Base-by-base conservation (phyloP, 2,888 invertebrate species). In the Apamea sordens region DNA sequence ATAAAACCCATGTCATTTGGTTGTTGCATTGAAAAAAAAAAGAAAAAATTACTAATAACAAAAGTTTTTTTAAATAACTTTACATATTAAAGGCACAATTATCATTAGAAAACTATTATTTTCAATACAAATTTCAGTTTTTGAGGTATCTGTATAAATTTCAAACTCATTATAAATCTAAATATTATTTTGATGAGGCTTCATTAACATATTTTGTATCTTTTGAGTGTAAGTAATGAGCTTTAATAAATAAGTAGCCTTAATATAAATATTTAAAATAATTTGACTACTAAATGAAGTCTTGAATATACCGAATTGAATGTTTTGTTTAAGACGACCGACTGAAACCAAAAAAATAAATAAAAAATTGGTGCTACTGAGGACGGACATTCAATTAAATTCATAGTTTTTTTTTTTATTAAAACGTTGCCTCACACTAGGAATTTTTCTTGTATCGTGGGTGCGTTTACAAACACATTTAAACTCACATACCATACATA, bases 111-210 rank as follows among this genome's bases (percentile, higher is more conserved):
- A 6, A 32, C 5, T 18, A 21, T 11, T 56, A 6, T 44, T 59
- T 50, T 64, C 4, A 56, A 79, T 50, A 61, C 44, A 15, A 28
- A 72, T 79, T 61, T 72, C 32, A 79, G 41, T 53, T 80, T 68
- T 61, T 53, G 28, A 13, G 21, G 59, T n/a, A 41, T 21, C 56
- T 64, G 6, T 36, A 18, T 71, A 13, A 79, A 72, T 59, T 32
- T 41, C 28, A 47, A 73, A 74, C 47, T 61, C 18, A 24, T 28
- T 74, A 74, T 44, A 36, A 61, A 65, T 32, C 0, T 8, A n/a
- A 81, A 53, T 44, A 71, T n/a, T n/a, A 50, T 67, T 44, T 44
- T 64, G 36, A 63, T 24, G 53, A 47, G 44, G 18, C 4, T 36
- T 61, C 18, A 53, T 80, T 74, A 61, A 36, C n/a, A 53, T 80